Base-by-base conservation (phyloP, 2,797 vertebrate species). In the Hipposideros larvatus region DNA sequence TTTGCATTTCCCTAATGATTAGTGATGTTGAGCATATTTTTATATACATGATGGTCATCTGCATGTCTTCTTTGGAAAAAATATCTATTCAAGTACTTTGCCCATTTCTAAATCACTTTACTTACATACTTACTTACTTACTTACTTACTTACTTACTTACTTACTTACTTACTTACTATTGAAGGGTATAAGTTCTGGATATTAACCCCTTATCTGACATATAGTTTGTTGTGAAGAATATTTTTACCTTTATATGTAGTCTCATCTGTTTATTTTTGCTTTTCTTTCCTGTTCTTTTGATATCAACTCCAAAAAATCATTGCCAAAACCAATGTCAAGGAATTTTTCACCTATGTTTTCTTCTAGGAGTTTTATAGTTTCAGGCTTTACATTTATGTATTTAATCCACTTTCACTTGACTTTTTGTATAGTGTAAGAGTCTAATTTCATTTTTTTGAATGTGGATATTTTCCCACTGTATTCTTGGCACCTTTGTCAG, bases 301-400 rank as follows among this genome's bases (percentile, higher is more conserved):
- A 34, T 84, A 11, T 94, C 26, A 94, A 74, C 55, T 65, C 55
- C 28, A 87, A 87, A 88, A 73, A 57, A 22, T 57, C 77, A 94
- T 55, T 48, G 37, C 37, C 18, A 46, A 88, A 51, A 66, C 22
- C 48, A 88, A 14, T 65, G 37, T 75, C 53, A 89, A 83, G 19
- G 7, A 24, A 46, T 3, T 65, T 57, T 68, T 34, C 2, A 5
- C 21, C 8, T 85, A 18, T 75, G 2, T 46, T 66, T 66, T 85
- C 28, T 66, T 43, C 28, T 46, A 43, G 21, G 37, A 75, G 15
- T 91, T 90, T 71, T 19, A 79, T 10, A 59, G 53, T 71, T 87
- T 80, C 28, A 73, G 8, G 37, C 53, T 21, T 87, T 93, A 34
- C 11, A 63, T 71, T 87, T 74, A 93, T 80, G 55, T 82, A 34